Conservation (phyloP, 2,797 vertebrate genomes). For the Fistularia commersonii region DNA sequence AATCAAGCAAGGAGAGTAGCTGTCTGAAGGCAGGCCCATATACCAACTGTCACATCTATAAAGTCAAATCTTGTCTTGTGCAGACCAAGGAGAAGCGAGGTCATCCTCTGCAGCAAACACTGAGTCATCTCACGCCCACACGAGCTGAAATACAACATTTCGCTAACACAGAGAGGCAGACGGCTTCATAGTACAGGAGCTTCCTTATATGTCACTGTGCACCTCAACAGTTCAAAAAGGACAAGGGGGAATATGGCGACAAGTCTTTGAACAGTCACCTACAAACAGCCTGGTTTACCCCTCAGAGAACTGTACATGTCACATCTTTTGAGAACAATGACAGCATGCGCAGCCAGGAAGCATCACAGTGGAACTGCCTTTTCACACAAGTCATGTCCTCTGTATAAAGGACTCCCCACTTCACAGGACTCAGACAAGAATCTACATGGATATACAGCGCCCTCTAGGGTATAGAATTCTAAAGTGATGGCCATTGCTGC, state of each 20-base stretch:
- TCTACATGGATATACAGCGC: slow-evolving; percentile 42
- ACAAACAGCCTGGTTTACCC: slow-evolving; percentile 11
- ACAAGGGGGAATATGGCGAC: slow-evolving; percentile 35
- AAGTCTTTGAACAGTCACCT: slow-evolving; percentile 14
- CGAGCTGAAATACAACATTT: slow-evolving; percentile 7
- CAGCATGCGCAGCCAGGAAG: slow-evolving; percentile 53
- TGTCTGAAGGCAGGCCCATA: slow-evolving; percentile 30
- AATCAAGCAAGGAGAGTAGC: slow-evolving; percentile 31
- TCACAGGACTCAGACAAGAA: slow-evolving; percentile 14
- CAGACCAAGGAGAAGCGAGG: slow-evolving; percentile 50
- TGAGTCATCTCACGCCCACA: slow-evolving; percentile 62
- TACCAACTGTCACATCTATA: slow-evolving; percentile 45
- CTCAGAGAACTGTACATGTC: slow-evolving; percentile 46
- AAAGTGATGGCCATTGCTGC: not conserved
- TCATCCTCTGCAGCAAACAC: slow-evolving; percentile 58
- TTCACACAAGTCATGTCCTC: slow-evolving; percentile 47
- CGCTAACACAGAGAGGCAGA: slow-evolving; percentile 23
- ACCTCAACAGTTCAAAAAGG: slow-evolving; percentile 17
- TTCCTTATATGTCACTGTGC: slow-evolving; percentile 22
- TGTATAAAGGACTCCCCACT: slow-evolving; percentile 30
- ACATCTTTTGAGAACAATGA: slow-evolving; percentile 45
- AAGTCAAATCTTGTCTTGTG: slow-evolving; percentile 47
- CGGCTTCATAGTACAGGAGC: slow-evolving; percentile 34
- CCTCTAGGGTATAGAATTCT: slow-evolving; percentile 58
- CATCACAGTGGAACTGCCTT: slow-evolving; percentile 31